Conservation (phyloP, 2,888 invertebrate species). For the Apamea epomidion region DNA sequence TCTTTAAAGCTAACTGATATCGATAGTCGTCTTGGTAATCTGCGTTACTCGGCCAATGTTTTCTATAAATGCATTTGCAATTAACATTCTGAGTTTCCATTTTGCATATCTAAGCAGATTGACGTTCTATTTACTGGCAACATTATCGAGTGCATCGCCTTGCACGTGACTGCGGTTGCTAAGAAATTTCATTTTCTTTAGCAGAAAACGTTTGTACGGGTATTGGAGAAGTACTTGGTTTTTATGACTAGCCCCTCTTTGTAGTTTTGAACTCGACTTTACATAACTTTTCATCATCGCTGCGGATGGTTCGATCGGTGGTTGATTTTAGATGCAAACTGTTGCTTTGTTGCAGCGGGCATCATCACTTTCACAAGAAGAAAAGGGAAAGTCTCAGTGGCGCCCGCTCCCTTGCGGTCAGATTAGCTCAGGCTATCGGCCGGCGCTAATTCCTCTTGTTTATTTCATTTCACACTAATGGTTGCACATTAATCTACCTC, state of each 20-base stretch:
- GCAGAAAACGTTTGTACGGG: conserved; percentile 62
- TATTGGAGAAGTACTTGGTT: conserved; percentile 28
- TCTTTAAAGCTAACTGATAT: conserved; percentile 59
- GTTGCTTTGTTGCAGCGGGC: conserved; percentile 84
- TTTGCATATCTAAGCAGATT: conserved; percentile 80
- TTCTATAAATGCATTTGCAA: conserved; percentile 79
- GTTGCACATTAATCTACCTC: conserved; percentile 74
- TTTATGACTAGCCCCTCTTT: conserved; percentile 32
- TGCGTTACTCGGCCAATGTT: conserved; percentile 68
- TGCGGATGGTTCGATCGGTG: conserved; percentile 71
- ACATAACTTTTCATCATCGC: conserved; percentile 64
- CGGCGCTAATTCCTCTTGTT: conserved; percentile 87
- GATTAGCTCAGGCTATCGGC: conserved; percentile 84
- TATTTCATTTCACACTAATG: conserved; percentile 84
- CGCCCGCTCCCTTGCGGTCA: conserved; percentile 89
- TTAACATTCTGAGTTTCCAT: conserved; percentile 80
- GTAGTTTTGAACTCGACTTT: conserved; percentile 44
- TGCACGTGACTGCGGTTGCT: conserved; percentile 71
- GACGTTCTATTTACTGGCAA: conserved; percentile 77
- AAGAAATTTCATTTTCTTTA: conserved; percentile 74
- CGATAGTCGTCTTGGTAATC: conserved; percentile 72
- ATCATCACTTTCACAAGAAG: conserved; percentile 90
- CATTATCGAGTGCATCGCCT: conserved; percentile 72
- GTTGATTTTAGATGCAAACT: conserved; percentile 82
- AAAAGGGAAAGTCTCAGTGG: conserved; percentile 88